Evolutionary conservation across 2,888 invertebrate genomes (phyloP), one percentile per base, ranked within the genome.

Genomic region (Campoplex capitator): DNA sequence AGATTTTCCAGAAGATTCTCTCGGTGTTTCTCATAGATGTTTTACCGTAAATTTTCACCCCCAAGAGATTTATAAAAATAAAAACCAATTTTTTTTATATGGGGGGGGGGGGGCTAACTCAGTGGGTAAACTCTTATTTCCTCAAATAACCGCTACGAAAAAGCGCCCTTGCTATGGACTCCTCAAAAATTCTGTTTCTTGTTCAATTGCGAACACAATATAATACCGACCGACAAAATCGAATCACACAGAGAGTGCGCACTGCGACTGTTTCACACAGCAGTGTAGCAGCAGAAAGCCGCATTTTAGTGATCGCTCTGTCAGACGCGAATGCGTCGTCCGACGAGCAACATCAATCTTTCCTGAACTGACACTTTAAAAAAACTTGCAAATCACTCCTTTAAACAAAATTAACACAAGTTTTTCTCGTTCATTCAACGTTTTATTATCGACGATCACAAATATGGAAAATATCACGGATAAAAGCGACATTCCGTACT

Each of bases 401-500:
- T 54, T 3, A 8, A 51, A 4, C 9, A 68, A 56, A 67, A 56
- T 23, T 76, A 65, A 23, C 62, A 7, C n/a, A 42, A 13, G 13
- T 7, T 62, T 76, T 71, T 23, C 35, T 62, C 38, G 54, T 65
- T 38, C 16, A 68, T 56, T 54, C 35, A 23, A 70, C 18, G n/a
- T 65, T 56, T 65, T 65, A 9, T 71, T 16, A 28, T 32, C 3
- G 13, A 38, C 16, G 16, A 28, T 32, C 18, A 67, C 81, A 74
- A 51, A 54, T 28, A 32, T 18, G 65, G 87, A 85, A 88, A 75
- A 65, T 85, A 91, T 91, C 89, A 87, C 90, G 4, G 91, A 92
- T 42, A 92, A 91, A 87, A 92, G 91, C 70, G 88, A 90, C 78
- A 91, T 93, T 71, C 94, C 94, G n/a, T 95, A 94, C 87, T 94